phyloP scores from a whole-genome alignment of 2,797 vertebrate genomes.

The Thripadectes ignobilis region DNA sequence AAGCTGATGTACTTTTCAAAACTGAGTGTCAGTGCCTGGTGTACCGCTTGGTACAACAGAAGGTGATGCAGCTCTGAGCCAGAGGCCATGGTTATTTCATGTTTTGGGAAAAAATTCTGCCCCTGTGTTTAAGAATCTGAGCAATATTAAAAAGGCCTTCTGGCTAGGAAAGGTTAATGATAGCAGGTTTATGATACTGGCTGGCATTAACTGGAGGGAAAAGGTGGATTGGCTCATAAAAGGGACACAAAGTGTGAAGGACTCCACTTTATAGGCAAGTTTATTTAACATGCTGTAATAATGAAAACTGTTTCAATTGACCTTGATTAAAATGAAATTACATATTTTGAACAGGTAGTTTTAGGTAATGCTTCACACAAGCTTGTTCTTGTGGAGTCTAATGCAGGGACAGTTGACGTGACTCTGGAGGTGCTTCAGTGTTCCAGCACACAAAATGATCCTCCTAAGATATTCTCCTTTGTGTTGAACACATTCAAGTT shows the following conservation, averaged over 20 bases:
- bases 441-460: background rate
- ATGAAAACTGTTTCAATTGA: background rate
- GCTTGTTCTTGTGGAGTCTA: background rate
- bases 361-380: background rate
- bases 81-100: background rate
- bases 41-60: background rate
- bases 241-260: background rate
- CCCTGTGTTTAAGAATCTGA: background rate
- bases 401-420: background rate
- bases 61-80: background rate
- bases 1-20: background rate
- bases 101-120: background rate
- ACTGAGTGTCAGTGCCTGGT: background rate
- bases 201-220: background rate
- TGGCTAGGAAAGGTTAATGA: background rate
- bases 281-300: background rate
- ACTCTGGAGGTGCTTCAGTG: background rate
- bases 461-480: background rate
- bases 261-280: background rate
- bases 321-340: background rate
- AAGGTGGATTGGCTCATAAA: background rate
- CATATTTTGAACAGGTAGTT: background rate
- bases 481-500: background rate
- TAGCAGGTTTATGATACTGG: background rate
- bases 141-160: background rate